Evolutionary conservation across 2,113 vertebrate genomes (phyloP).

Genomic region (Halichoeres trimaculatus): DNA sequence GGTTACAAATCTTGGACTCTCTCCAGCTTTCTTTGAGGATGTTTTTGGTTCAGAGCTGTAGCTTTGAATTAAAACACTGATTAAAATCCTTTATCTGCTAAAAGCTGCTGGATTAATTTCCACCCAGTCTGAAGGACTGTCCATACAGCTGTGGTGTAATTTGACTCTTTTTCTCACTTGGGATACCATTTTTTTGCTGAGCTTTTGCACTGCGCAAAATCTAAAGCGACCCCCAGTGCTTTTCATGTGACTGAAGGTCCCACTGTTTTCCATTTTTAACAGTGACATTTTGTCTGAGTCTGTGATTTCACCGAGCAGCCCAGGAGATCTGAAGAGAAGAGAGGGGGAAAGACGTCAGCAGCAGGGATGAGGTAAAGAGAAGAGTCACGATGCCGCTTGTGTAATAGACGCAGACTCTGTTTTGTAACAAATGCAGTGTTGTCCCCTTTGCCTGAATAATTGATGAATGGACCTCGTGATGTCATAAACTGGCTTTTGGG

Average conservation of each 20-base stretch:
- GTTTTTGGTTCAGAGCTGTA: no score
- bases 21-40: no score
- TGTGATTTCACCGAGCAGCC: constrained; percentile 63
- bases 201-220: constrained; percentile 23
- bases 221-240: constrained; percentile 44
- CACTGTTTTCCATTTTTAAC: constrained; percentile 75
- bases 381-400: constrained; percentile 18
- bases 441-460: not conserved
- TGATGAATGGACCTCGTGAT: not conserved
- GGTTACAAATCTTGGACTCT: no score
- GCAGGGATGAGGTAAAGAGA: constrained; percentile 17
- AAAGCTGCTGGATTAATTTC: not conserved
- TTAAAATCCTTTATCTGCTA: no score
- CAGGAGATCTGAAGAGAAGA: constrained; percentile 59
- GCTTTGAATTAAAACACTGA: no score
- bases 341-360: constrained; percentile 8
- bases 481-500: not conserved
- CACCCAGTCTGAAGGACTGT: not conserved
- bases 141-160: constrained; percentile 6
- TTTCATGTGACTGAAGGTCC: constrained; percentile 69
- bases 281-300: constrained; percentile 77
- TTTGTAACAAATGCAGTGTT: constrained; percentile 22
- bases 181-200: constrained; percentile 24
- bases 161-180: constrained; percentile 5
- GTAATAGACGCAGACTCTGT: constrained; percentile 10